Evolutionary conservation across 2,113 vertebrate genomes (phyloP).

Genomic region (Dipodomys merriami): DNA sequence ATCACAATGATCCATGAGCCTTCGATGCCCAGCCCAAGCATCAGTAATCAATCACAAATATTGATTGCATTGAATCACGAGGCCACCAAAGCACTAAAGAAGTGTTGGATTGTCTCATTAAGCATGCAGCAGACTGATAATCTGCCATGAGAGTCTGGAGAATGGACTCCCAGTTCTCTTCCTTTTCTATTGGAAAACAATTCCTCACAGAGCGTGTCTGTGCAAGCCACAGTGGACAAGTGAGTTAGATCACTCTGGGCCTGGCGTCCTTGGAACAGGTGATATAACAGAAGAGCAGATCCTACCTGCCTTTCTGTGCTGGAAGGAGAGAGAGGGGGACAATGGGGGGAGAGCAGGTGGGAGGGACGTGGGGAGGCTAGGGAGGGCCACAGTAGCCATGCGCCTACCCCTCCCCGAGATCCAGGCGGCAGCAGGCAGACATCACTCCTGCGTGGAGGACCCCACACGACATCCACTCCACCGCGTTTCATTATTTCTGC

Average conservation of each 20-base stretch:
- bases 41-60: slow-evolving; percentile 79
- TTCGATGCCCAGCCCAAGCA: slow-evolving; percentile 68
- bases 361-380: background rate
- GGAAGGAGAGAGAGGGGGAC: background rate
- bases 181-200: background rate
- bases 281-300: slow-evolving; percentile 49
- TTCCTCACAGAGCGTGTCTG: background rate
- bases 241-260: slow-evolving; percentile 36
- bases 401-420: background rate
- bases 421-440: background rate
- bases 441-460: slow-evolving; percentile 68
- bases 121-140: slow-evolving; percentile 66
- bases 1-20: slow-evolving; percentile 70
- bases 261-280: slow-evolving; percentile 32
- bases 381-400: too few species aligned
- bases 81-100: slow-evolving; percentile 69
- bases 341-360: background rate
- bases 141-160: background rate
- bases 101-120: slow-evolving; percentile 78
- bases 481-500: slow-evolving; percentile 52
- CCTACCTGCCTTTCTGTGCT: background rate
- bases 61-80: slow-evolving; percentile 80
- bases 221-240: slow-evolving; percentile 41
- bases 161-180: background rate
- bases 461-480: slow-evolving; percentile 45